A percentile compares a stretch with the other conserved stretches of the same genome.
These are phyloP conservation scores for Drosophila melanogaster DNA, from an alignment of 1,140 invertebrate genomes.

Conservation along the genomic window DNA sequence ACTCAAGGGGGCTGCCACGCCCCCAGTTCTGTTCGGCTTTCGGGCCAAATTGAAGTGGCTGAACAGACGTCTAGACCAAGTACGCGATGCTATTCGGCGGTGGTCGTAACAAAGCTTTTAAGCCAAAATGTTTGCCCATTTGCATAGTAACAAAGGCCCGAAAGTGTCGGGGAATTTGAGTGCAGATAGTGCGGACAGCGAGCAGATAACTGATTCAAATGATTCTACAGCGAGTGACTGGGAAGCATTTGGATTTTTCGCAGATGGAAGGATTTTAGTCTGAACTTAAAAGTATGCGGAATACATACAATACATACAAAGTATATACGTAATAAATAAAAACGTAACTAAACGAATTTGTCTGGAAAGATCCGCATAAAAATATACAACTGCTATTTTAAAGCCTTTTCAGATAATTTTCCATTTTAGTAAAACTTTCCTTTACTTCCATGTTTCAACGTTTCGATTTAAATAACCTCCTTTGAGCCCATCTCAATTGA, in stretches of 20 bases:
- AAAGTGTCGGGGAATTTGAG: conserved; percentile 16
- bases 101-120: conserved; percentile 54
- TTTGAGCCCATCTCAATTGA: conserved; percentile 20
- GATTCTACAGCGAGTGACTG: not conserved
- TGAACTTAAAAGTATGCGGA: not conserved
- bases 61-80: conserved; percentile 48
- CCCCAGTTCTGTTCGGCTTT: not conserved
- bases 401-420: not conserved
- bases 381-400: no score
- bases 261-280: not conserved
- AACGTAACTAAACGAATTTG: no score
- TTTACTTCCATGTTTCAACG: no score
- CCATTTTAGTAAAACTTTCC: no score
- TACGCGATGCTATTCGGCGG: conserved; percentile 13
- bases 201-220: conserved; percentile 23
- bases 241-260: not conserved
- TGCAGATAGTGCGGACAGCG: conserved; percentile 14
- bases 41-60: conserved; percentile 33
- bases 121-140: conserved; percentile 45
- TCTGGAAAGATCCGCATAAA: no score
- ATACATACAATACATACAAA: not conserved
- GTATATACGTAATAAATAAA: no score
- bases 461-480: conserved; percentile 4
- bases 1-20: conserved; percentile 11
- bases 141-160: conserved; percentile 37